phyloP scores from a whole-genome alignment of 2,113 vertebrate genomes.

The Nerophis lumbriciformis region DNA sequence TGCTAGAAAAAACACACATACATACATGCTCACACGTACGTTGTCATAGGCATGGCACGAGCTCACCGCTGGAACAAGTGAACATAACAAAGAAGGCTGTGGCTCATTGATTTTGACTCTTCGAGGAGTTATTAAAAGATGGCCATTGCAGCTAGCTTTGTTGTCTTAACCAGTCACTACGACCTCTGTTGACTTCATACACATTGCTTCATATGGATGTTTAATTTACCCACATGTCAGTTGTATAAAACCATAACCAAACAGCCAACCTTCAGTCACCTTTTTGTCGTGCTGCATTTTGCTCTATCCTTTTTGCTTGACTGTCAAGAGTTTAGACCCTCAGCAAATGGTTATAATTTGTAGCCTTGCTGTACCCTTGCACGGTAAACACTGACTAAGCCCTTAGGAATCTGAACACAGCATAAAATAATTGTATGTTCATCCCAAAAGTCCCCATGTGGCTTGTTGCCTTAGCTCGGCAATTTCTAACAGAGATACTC shows the following conservation, averaged over 20 bases:
- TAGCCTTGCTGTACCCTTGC: constrained; percentile 76
- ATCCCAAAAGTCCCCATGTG: constrained; percentile 70
- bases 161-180: constrained; percentile 8
- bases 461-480: neutral
- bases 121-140: constrained; percentile 41
- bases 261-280: neutral
- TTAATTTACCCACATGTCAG: neutral
- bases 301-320: constrained; percentile 73
- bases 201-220: constrained; percentile 9
- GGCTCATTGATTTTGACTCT: constrained; percentile 26
- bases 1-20: neutral
- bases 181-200: constrained; percentile 14
- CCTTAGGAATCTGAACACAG: constrained; percentile 87
- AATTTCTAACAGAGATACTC: neutral
- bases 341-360: constrained; percentile 86
- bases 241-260: neutral
- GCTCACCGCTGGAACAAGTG: constrained; percentile 14
- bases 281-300: constrained; percentile 21
- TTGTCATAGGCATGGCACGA: neutral
- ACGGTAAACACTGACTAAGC: constrained; percentile 84
- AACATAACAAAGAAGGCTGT: constrained; percentile 22
- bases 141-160: constrained; percentile 4
- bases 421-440: constrained; percentile 91
- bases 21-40: neutral
- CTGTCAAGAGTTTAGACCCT: constrained; percentile 76